phyloP scores from a whole-genome alignment of 2,888 invertebrate genomes.

The Balanococcus diminutus region DNA sequence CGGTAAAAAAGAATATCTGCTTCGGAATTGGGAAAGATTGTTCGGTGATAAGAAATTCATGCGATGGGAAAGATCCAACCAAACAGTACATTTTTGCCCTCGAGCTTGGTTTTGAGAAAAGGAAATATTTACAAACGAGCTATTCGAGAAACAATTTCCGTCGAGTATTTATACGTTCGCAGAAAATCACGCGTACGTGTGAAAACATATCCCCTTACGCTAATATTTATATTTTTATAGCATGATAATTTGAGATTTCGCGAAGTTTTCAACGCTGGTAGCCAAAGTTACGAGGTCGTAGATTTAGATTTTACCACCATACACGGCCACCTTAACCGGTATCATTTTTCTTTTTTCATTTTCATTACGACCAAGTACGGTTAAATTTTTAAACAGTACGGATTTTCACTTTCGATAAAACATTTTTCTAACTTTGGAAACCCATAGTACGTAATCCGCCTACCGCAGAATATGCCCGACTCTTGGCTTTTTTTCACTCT shows the following conservation, averaged over 20 bases:
- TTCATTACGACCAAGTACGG: not conserved
- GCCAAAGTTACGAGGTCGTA: not conserved
- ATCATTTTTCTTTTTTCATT: constrained; percentile 22
- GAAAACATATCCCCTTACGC: not conserved
- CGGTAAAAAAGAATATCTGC: not conserved
- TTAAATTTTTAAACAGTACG: not conserved
- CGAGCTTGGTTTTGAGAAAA: not conserved
- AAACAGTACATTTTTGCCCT: not conserved
- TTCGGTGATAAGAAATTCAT: not conserved
- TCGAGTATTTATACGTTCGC: not conserved
- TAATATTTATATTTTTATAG: constrained; percentile 7
- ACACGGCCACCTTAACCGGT: not conserved
- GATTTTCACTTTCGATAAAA: constrained; percentile 22
- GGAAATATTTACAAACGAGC: not conserved
- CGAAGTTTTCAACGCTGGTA: not conserved
- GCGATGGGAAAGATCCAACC: not conserved
- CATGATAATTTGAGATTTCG: constrained; percentile 9
- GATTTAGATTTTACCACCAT: not conserved
- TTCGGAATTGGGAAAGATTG: too few species aligned
- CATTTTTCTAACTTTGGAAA: not conserved
- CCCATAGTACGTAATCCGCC: not conserved
- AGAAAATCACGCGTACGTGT: constrained; percentile 12
- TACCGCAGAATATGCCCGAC: not conserved
- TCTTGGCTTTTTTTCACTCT: not conserved
- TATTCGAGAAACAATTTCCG: not conserved